Evolutionary conservation across 2,113 vertebrate genomes (phyloP).

Genomic region (Salvelinus namaycush): DNA sequence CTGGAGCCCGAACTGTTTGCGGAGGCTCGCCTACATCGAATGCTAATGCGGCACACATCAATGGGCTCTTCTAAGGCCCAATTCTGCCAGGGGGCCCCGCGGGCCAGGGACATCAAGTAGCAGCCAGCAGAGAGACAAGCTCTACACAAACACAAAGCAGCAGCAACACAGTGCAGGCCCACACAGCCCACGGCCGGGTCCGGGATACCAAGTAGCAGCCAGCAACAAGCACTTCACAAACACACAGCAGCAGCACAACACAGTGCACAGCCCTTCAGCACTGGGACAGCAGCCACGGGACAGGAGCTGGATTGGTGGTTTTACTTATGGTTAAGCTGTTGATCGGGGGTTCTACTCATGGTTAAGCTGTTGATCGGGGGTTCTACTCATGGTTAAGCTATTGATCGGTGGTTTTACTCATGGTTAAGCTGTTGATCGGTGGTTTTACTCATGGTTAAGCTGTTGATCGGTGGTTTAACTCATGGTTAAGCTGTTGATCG

Average conservation of each 20-base stretch:
- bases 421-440: no score
- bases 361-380: no score
- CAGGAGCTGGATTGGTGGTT: constrained; percentile 9
- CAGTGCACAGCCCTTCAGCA: constrained; percentile 19
- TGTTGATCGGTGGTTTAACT: no score
- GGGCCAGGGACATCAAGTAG: constrained; percentile 44
- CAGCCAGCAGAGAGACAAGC: constrained; percentile 45
- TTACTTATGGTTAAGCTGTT: constrained; percentile 39
- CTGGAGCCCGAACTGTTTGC: constrained; percentile 63
- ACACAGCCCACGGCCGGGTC: constrained; percentile 34
- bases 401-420: no score
- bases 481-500: no score
- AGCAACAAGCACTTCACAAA: background rate
- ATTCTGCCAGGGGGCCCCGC: constrained; percentile 18
- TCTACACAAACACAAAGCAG: constrained; percentile 43
- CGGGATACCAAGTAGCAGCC: constrained; percentile 45
- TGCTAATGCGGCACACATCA: constrained; percentile 71
- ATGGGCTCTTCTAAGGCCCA: constrained; percentile 60
- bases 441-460: no score
- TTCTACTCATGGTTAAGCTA: no score
- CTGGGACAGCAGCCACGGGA: constrained; percentile 44
- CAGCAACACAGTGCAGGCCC: background rate
- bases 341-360: no score
- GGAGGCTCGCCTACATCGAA: constrained; percentile 48
- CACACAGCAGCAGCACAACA: constrained; percentile 1